Conservation (phyloP, 2,113 vertebrate species). For the Alethe castanea region DNA sequence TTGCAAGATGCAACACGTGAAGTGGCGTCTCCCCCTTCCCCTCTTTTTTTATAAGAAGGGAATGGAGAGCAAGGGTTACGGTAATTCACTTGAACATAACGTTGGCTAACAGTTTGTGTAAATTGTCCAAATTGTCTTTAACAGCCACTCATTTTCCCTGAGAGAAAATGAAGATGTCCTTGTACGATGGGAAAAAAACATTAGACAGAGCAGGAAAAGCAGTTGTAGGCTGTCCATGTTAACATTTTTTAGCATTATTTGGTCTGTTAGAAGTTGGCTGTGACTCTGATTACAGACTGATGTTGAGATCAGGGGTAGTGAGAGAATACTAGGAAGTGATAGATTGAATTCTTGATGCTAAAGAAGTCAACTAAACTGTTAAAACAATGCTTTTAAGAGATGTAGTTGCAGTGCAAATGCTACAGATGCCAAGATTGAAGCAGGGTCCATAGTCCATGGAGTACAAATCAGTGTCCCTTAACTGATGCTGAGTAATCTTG, state of each 20-base stretch:
- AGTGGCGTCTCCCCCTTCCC: background rate
- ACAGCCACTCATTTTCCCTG: background rate
- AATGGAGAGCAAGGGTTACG: constrained; percentile 6
- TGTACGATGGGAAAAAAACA: background rate
- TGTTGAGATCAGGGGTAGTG: background rate
- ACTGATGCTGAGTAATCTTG: background rate
- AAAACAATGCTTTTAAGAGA: background rate
- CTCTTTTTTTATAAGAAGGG: background rate
- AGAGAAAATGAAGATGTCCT: background rate
- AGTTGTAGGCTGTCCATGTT: background rate
- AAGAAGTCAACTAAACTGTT: background rate
- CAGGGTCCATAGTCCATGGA: rapidly evolving
- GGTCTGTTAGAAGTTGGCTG: background rate
- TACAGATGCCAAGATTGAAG: background rate
- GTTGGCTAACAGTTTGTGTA: background rate
- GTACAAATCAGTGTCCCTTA: background rate
- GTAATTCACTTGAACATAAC: background rate
- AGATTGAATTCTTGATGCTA: background rate
- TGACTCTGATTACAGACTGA: background rate
- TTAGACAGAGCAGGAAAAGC: background rate
- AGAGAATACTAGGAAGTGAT: background rate
- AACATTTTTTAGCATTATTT: background rate
- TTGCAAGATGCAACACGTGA: constrained; percentile 56
- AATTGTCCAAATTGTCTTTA: background rate
- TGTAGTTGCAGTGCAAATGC: background rate